Evolutionary conservation across 1,140 invertebrate genomes (phyloP), one percentile per base, ranked within the genome.

Genomic region (Ctenoplectra terminalis): DNA sequence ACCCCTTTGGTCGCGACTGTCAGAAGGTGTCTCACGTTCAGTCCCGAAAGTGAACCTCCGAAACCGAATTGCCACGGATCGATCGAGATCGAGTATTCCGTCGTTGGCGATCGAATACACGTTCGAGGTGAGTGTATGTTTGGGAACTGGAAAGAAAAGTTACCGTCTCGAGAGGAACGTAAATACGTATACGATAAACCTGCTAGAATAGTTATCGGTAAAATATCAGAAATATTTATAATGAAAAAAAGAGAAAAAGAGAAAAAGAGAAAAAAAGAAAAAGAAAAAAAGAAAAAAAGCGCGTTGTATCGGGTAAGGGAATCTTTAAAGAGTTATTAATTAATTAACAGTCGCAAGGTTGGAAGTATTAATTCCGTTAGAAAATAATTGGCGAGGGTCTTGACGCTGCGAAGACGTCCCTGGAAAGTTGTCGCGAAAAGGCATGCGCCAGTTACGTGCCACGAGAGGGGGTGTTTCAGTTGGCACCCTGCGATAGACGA

Each of bases 11-110:
- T 94, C 2, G 93, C 93, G 0, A 94, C 93, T 26, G 93, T 94
- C 31, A 87, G 93, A 56, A 90, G 93, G 34, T 94, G 93, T 60
- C 82, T 94, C n/a, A 93, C 93, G 64, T 94, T 93, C 50, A 94
- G 93, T 78, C 93, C 93, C 4, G 93, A 94, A 66, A 89, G 66
- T 31, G 92, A 93, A 54, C 87, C 81, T 13, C 78, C 88, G 15
- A 89, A 75, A 64, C 83, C 81, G 5, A 88, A 87, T 26, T 85
- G 76, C 7, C 83, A 88, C 40, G 92, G 93, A 8, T 94, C 92
- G 7, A 94, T 94, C 75, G 93, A 94, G 79, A 92, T 94, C 80
- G 93, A 93, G 70, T 93, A 91, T 77, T 92, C 90, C 8, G 85
- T 92, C 20, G 81, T 89, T 2, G 86, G 70, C 8, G 92, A 93